phyloP scores from a whole-genome alignment of 2,113 vertebrate genomes.

The Siphamia tubifer region DNA sequence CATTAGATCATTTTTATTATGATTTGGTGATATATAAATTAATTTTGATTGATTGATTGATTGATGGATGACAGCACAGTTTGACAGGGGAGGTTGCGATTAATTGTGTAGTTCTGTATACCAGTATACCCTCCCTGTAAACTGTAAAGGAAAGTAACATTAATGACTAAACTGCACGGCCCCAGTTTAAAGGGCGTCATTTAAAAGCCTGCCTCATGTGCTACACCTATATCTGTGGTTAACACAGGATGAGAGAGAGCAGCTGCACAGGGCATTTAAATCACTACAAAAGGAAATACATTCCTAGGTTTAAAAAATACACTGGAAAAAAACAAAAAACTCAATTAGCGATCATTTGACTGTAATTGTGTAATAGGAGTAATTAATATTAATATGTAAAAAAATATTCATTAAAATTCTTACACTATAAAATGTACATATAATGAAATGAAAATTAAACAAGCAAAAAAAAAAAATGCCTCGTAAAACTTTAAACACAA shows the following conservation, averaged over 20 bases:
- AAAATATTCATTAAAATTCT: no score
- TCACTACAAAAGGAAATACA: constrained; percentile 11
- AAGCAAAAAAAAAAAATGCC: background rate
- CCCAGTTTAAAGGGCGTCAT: constrained; percentile 45
- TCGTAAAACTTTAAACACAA: background rate
- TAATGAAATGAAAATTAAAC: no score
- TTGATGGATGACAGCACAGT: no score
- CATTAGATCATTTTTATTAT: no score
- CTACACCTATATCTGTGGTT: constrained; percentile 47
- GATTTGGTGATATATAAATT: no score
- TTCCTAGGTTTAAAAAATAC: background rate
- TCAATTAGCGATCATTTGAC: background rate
- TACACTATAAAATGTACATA: no score
- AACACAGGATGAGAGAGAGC: constrained; percentile 49
- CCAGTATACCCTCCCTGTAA: no score
- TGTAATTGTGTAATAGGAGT: background rate
- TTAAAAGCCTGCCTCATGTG: constrained; percentile 49
- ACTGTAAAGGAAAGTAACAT: no score
- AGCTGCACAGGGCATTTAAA: constrained; percentile 55
- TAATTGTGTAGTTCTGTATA: no score
- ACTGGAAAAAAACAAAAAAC: background rate
- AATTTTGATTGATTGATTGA: no score
- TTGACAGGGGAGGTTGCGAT: no score
- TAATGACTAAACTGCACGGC: background rate
- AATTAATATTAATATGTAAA: background rate